phyloP scores from a whole-genome alignment of 2,888 invertebrate species.

The Volucella inanis region DNA sequence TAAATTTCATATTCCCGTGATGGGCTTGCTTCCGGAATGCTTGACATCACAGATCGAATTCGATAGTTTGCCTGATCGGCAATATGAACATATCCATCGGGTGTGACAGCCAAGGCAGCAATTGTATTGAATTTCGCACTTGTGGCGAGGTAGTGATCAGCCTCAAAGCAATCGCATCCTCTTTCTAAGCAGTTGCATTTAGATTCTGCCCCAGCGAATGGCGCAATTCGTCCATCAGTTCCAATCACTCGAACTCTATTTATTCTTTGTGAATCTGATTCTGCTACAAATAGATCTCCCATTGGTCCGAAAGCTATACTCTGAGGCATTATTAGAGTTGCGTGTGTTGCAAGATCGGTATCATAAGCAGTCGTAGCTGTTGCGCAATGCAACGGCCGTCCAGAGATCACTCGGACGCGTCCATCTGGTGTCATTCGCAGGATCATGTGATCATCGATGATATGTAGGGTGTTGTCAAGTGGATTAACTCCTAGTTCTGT shows the following conservation, averaged over 20 bases:
- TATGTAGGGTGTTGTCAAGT: constrained; percentile 95
- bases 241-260: constrained; percentile 95
- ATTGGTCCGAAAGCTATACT: constrained; percentile 96
- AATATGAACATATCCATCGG: constrained; percentile 96
- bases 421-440: constrained; percentile 95
- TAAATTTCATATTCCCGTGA: constrained; percentile 96
- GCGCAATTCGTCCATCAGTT: constrained; percentile 95
- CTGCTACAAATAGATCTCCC: constrained; percentile 96
- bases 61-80: constrained; percentile 97
- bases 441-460: constrained; percentile 98
- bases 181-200: constrained; percentile 96
- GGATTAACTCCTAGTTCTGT: constrained; percentile 97
- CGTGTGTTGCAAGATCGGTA: constrained; percentile 94
- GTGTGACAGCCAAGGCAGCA: constrained; percentile 95
- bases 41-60: constrained; percentile 93
- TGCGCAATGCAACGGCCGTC: constrained; percentile 95
- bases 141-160: constrained; percentile 94
- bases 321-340: constrained; percentile 95
- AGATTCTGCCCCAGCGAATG: constrained; percentile 97
- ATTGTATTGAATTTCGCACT: constrained; percentile 97
- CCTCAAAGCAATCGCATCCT: constrained; percentile 96
- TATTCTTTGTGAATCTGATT: constrained; percentile 97
- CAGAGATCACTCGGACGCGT: constrained; percentile 95
- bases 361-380: constrained; percentile 91
- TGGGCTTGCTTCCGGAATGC: constrained; percentile 93